phyloP scores from a whole-genome alignment of 1,140 invertebrate species.

The Paracyclopina nana region DNA sequence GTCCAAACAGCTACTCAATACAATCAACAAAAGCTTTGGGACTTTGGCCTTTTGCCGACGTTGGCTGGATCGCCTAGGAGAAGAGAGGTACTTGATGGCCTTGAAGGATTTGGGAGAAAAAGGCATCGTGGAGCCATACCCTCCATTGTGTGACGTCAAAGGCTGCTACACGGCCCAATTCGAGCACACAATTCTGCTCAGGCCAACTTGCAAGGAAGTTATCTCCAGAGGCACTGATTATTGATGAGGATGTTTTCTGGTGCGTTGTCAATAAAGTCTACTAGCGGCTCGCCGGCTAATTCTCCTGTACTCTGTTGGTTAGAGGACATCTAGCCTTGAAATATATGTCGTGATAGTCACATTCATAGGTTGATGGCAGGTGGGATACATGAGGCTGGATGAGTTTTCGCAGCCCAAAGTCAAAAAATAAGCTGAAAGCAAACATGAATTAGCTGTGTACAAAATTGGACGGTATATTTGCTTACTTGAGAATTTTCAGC shows the following conservation, averaged over 20 bases:
- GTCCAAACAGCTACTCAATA: slow-evolving; percentile 74
- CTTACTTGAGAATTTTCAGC: no score
- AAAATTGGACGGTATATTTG: no score
- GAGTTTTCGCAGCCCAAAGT: no score
- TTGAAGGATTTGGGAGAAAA: slow-evolving; percentile 96
- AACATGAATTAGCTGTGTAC: no score
- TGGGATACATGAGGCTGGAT: no score
- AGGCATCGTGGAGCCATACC: slow-evolving; percentile 82
- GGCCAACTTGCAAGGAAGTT: slow-evolving; percentile 96
- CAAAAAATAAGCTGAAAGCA: no score
- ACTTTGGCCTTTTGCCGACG: slow-evolving; percentile 96
- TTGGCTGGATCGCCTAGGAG: slow-evolving; percentile 90
- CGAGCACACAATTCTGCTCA: slow-evolving; percentile 91
- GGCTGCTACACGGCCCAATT: slow-evolving; percentile 98
- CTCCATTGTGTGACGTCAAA: slow-evolving; percentile 90
- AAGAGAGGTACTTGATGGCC: slow-evolving; percentile 94
- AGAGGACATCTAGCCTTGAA: no score
- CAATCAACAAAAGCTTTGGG: slow-evolving; percentile 95
- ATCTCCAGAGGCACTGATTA: slow-evolving; percentile 91
- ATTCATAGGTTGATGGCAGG: no score
- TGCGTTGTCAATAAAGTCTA: neutral
- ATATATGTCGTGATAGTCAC: no score
- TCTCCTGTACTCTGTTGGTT: no score
- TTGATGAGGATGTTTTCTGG: slow-evolving; percentile 36
- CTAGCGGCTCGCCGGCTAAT: no score